phyloP scores from a whole-genome alignment of 1,140 invertebrate genomes.

The Eupristina koningsbergeri region DNA sequence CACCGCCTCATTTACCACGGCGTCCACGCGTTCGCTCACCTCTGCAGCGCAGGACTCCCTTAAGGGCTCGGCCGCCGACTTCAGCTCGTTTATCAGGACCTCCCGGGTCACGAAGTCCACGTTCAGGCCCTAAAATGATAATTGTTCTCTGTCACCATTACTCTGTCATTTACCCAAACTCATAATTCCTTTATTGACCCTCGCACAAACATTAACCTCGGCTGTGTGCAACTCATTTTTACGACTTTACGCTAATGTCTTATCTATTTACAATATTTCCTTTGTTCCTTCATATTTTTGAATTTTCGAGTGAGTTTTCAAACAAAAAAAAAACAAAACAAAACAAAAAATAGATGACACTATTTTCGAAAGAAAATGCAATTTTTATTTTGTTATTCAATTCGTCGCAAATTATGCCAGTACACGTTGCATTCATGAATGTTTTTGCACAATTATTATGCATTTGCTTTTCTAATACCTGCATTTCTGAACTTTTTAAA shows the following conservation, averaged over 20 bases:
- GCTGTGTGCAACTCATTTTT: neutral
- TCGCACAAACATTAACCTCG: neutral
- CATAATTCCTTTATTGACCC: neutral
- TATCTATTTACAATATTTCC: too few species aligned
- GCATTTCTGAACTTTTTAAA: too few species aligned
- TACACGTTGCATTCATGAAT: too few species aligned
- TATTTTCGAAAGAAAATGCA: neutral
- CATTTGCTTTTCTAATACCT: too few species aligned
- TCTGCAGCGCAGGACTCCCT: conserved; percentile 79
- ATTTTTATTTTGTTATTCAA: neutral
- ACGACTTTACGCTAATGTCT: too few species aligned
- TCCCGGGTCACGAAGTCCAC: conserved; percentile 80
- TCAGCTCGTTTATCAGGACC: conserved; percentile 80
- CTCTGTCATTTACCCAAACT: neutral
- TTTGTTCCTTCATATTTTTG: too few species aligned
- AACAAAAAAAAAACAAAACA: too few species aligned
- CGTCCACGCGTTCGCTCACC: conserved; percentile 80
- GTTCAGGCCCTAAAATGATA: conserved; percentile 74
- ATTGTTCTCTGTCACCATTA: neutral
- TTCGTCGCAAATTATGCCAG: too few species aligned
- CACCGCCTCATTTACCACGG: conserved; percentile 82
- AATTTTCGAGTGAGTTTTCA: too few species aligned
- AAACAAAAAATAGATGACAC: too few species aligned
- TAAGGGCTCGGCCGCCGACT: conserved; percentile 79
- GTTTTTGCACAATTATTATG: too few species aligned